Conservation (phyloP, 2,797 vertebrate genomes). For the Molossus molossus region DNA sequence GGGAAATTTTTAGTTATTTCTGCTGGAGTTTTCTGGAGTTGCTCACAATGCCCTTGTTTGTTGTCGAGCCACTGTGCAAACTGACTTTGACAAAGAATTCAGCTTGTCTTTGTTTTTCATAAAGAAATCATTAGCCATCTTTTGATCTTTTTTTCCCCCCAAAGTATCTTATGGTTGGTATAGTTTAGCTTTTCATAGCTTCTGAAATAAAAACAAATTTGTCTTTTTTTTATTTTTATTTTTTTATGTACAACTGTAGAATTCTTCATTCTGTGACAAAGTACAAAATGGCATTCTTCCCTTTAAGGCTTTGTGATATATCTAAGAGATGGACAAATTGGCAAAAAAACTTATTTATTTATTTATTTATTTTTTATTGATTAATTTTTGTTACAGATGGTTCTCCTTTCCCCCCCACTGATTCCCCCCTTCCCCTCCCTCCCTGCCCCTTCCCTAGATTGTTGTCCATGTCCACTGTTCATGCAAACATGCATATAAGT, state of each 20-base stretch:
- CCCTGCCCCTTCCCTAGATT: too few relatives aligned
- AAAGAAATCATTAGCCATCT: conserved; percentile 53
- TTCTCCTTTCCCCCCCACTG: too few relatives aligned
- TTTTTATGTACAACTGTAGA: not conserved
- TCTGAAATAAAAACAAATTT: conserved; percentile 59
- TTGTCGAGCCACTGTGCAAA: not conserved
- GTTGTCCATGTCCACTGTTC: too few relatives aligned
- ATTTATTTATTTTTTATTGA: too few relatives aligned
- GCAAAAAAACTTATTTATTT: not conserved
- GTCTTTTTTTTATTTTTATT: conserved; percentile 20
- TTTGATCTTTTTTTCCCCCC: not conserved
- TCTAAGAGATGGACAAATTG: conserved; percentile 12
- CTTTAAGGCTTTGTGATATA: not conserved
- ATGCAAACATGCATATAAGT: too few relatives aligned
- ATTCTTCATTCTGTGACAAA: conserved; percentile 52
- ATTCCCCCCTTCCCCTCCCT: too few relatives aligned
- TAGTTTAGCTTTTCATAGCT: conserved; percentile 47
- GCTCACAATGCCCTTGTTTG: conserved; percentile 46
- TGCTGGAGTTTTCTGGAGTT: conserved; percentile 60
- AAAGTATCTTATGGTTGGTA: not conserved
- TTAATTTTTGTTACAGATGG: too few relatives aligned
- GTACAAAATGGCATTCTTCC: conserved; percentile 28
- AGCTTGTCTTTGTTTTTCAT: conserved; percentile 56
- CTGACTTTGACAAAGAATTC: conserved; percentile 51
- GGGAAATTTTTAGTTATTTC: conserved; percentile 61